These are phyloP conservation scores for Hedya salicella DNA, from an alignment of 2,888 invertebrate genomes.

Conservation along the genomic window DNA sequence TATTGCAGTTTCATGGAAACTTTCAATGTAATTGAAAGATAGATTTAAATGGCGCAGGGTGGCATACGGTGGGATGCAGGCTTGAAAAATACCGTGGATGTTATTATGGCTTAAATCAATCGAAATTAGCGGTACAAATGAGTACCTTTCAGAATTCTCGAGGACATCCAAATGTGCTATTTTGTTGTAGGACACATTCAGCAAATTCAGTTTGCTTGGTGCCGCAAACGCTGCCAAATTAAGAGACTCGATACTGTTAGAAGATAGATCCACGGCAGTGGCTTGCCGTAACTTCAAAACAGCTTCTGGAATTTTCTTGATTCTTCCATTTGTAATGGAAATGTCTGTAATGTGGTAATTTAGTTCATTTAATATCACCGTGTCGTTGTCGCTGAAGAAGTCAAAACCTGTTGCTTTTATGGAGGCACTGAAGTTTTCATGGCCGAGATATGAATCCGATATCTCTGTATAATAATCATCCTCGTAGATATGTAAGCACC, in stretches of 20 bases:
- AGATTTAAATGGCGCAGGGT: conserved; percentile 31
- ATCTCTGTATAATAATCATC: conserved; percentile 9
- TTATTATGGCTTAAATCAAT: conserved; percentile 41
- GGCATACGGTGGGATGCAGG: conserved; percentile 19
- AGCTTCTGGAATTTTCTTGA: conserved; percentile 5
- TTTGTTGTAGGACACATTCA: conserved; percentile 29
- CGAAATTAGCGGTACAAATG: background rate
- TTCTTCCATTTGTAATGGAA: conserved; percentile 15
- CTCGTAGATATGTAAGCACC: no score
- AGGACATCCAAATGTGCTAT: conserved; percentile 22
- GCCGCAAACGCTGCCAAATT: conserved; percentile 17
- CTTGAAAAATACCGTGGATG: conserved; percentile 18
- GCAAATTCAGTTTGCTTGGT: background rate
- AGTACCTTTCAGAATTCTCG: background rate
- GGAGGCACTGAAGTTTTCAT: conserved; percentile 14
- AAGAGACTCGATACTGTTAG: conserved; percentile 17
- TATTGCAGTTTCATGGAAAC: conserved; percentile 14
- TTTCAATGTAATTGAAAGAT: conserved; percentile 36
- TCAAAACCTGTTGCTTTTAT: conserved; percentile 11
- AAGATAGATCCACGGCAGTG: conserved; percentile 18
- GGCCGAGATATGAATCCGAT: no score
- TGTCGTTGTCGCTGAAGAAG: background rate
- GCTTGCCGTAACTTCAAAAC: conserved; percentile 12
- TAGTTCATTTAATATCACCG: background rate
- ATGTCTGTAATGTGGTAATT: conserved; percentile 19